Evolutionary conservation across 2,888 invertebrate genomes (phyloP).

Genomic region (Acleris literana): DNA sequence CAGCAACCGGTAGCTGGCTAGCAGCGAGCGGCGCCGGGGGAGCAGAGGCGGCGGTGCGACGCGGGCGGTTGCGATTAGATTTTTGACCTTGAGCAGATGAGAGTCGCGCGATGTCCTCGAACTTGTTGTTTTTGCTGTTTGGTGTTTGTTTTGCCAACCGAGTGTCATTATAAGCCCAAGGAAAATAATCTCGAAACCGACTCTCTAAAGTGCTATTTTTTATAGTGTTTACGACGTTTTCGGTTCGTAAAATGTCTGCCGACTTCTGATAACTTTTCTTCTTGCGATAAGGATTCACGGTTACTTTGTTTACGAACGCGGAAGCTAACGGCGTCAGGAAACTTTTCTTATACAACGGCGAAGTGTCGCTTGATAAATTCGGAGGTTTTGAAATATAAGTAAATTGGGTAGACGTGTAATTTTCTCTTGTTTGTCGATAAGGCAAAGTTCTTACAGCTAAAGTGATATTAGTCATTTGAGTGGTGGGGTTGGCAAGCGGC

Average conservation of each 20-base stretch:
- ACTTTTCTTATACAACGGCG: conserved; percentile 44
- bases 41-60: conserved; percentile 18
- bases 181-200: conserved; percentile 33
- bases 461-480: conserved; percentile 48
- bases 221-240: conserved; percentile 42
- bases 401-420: conserved; percentile 35
- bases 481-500: conserved; percentile 22
- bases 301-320: conserved; percentile 39
- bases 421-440: conserved; percentile 39
- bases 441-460: conserved; percentile 45
- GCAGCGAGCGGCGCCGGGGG: conserved; percentile 17
- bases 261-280: conserved; percentile 39
- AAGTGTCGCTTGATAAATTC: conserved; percentile 45
- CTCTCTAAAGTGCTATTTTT: conserved; percentile 39
- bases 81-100: conserved; percentile 39
- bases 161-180: conserved; percentile 30
- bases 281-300: conserved; percentile 35
- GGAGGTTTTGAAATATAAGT: conserved; percentile 36
- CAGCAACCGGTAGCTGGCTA: conserved; percentile 42
- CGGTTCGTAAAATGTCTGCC: conserved; percentile 37
- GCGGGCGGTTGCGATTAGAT: conserved; percentile 23
- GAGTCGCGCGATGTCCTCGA: conserved; percentile 27
- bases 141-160: conserved; percentile 22
- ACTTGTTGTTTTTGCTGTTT: conserved; percentile 24
- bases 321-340: conserved; percentile 41